Evolutionary conservation across 2,888 invertebrate species (phyloP).

Genomic region (Campopleginae sp.): DNA sequence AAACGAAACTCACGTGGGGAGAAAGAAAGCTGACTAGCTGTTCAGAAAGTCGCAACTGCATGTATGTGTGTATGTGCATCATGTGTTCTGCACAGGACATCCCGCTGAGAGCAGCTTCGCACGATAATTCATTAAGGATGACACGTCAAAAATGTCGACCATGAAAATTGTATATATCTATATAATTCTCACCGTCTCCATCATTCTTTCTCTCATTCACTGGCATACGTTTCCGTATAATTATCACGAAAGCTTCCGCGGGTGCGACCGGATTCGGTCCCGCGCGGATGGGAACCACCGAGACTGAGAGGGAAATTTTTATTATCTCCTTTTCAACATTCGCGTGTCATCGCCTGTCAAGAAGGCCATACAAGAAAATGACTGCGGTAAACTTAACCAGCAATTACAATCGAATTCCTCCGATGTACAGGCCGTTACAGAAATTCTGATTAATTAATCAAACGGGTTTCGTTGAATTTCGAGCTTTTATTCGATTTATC

Average conservation of each 20-base stretch:
- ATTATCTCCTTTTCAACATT: slow-evolving; percentile 37
- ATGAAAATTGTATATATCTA: slow-evolving; percentile 12
- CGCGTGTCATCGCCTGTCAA: slow-evolving; percentile 44
- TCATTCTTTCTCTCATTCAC: slow-evolving; percentile 35
- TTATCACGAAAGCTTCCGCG: slow-evolving; percentile 64
- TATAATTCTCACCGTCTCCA: slow-evolving; percentile 24
- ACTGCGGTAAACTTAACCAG: slow-evolving; percentile 4
- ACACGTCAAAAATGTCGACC: slow-evolving; percentile 70
- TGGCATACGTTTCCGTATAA: slow-evolving; percentile 55
- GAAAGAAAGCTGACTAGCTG: slow-evolving; percentile 46
- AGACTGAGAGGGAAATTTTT: slow-evolving; percentile 37
- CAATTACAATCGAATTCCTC: background rate
- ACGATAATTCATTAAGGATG: slow-evolving; percentile 74
- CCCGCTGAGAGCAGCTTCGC: slow-evolving; percentile 69
- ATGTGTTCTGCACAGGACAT: slow-evolving; percentile 37
- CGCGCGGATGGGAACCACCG: slow-evolving; percentile 13
- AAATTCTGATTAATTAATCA: background rate
- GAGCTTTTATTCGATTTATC: background rate
- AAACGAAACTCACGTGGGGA: background rate
- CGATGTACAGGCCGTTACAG: background rate
- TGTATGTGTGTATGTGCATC: background rate
- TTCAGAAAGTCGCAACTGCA: slow-evolving; percentile 1
- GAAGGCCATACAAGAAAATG: background rate
- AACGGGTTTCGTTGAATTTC: background rate
- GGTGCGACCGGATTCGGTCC: slow-evolving; percentile 41